phyloP scores from a whole-genome alignment of 1,140 invertebrate genomes.

The Nixonia krombeini region DNA sequence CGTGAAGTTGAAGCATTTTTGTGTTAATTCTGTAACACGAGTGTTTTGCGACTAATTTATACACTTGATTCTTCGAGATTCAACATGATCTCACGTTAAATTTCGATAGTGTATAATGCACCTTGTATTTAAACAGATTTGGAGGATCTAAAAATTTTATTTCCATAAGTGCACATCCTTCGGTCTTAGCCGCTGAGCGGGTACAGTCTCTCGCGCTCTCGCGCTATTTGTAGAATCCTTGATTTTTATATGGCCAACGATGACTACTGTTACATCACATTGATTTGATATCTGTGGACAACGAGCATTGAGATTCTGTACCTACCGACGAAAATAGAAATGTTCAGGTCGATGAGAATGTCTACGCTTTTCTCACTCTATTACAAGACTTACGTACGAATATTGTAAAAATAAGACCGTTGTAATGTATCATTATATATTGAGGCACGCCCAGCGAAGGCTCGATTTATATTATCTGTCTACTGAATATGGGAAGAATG shows the following conservation, averaged over 20 bases:
- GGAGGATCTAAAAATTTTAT: conserved; percentile 57
- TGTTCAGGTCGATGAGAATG: conserved; percentile 52
- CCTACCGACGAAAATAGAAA: conserved; percentile 4
- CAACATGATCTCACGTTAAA: conserved; percentile 54
- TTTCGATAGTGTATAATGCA: conserved; percentile 48
- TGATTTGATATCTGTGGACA: neutral
- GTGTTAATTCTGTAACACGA: conserved; percentile 54
- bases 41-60: conserved; percentile 59
- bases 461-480: conserved; percentile 66
- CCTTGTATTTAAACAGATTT: conserved; percentile 57
- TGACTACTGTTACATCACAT: conserved; percentile 10
- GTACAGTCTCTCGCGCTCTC: conserved; percentile 11
- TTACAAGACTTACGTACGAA: conserved; percentile 66
- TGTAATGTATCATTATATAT: conserved; percentile 67
- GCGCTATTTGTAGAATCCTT: conserved; percentile 3
- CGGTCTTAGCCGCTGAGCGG: conserved; percentile 36
- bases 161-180: conserved; percentile 43
- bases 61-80: conserved; percentile 60
- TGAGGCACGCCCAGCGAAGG: conserved; percentile 55
- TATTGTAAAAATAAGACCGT: conserved; percentile 69
- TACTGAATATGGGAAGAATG: conserved; percentile 59
- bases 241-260: neutral
- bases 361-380: conserved; percentile 65
- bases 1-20: conserved; percentile 47
- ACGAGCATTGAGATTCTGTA: conserved; percentile 13